Conservation (phyloP, 2,113 vertebrate genomes). For the Pyrgilauda ruficollis region DNA sequence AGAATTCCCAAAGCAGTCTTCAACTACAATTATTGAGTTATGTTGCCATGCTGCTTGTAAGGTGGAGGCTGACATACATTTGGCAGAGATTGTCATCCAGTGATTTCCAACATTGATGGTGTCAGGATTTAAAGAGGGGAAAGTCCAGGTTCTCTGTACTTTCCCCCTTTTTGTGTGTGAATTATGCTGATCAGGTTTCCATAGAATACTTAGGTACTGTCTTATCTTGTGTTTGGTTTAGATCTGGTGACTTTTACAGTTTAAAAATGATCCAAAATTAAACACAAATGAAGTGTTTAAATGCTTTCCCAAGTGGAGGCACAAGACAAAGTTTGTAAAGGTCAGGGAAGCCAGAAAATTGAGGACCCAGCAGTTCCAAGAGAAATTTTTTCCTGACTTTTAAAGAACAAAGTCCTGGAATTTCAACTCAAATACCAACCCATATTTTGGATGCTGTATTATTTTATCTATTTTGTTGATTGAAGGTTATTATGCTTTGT, state of each 20-base stretch:
- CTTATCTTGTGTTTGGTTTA: neutral
- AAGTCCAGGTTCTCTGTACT: neutral
- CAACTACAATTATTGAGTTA: neutral
- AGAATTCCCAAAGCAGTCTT: neutral
- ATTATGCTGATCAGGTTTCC: neutral
- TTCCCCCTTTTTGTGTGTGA: neutral
- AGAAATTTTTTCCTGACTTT: neutral
- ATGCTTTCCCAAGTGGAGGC: neutral
- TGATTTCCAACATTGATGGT: neutral
- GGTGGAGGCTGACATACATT: neutral
- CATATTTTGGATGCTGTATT: neutral
- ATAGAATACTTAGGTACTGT: neutral
- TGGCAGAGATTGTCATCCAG: neutral
- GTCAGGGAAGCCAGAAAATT: neutral
- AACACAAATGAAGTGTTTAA: neutral
- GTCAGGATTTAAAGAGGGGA: neutral
- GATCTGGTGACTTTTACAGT: neutral
- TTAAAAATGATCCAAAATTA: neutral
- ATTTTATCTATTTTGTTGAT: neutral
- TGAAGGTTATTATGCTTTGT: neutral
- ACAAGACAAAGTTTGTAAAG: neutral
- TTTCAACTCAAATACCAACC: neutral
- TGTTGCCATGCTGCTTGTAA: accelerated
- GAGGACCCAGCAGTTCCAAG: neutral
- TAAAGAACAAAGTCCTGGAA: neutral